Percentiles rank a stretch among this genome's conserved stretches.
Conservation (phyloP, 2,888 invertebrate genomes). For the Ennomos erosarius region DNA sequence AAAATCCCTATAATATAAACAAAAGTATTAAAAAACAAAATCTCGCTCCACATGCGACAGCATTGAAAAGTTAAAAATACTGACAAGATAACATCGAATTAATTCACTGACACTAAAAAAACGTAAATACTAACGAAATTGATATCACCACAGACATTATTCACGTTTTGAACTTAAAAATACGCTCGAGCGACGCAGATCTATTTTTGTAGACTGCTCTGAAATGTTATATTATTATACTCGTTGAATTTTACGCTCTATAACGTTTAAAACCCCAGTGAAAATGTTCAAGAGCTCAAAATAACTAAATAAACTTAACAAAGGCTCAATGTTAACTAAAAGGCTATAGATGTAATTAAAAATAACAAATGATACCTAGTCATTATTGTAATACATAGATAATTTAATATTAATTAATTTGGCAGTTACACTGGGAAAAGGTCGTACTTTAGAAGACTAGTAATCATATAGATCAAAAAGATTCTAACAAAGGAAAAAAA, state of each 20-base stretch:
- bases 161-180: conserved; percentile 22
- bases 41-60: background rate
- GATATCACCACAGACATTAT: conserved; percentile 10
- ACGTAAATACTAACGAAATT: conserved; percentile 13
- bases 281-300: conserved; percentile 60
- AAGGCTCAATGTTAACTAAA: conserved; percentile 60
- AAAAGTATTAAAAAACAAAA: conserved; percentile 23
- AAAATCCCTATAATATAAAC: conserved; percentile 47
- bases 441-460: conserved; percentile 47
- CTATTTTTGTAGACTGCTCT: conserved; percentile 30
- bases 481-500: conserved; percentile 63
- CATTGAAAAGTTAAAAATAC: conserved; percentile 25
- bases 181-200: conserved; percentile 17
- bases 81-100: conserved; percentile 22
- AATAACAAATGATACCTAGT: conserved; percentile 46
- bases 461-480: conserved; percentile 52
- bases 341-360: conserved; percentile 52
- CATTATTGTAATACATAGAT: conserved; percentile 47
- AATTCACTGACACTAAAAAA: conserved; percentile 10
- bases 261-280: conserved; percentile 35
- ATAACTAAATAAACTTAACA: conserved; percentile 64
- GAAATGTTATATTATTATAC: conserved; percentile 22
- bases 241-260: conserved; percentile 18
- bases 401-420: conserved; percentile 28
- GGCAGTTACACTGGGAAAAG: conserved; percentile 46